Evolutionary conservation across 2,888 invertebrate species (phyloP), one percentile per base, ranked within the genome.

Genomic region (Drosophila neonasuta): DNA sequence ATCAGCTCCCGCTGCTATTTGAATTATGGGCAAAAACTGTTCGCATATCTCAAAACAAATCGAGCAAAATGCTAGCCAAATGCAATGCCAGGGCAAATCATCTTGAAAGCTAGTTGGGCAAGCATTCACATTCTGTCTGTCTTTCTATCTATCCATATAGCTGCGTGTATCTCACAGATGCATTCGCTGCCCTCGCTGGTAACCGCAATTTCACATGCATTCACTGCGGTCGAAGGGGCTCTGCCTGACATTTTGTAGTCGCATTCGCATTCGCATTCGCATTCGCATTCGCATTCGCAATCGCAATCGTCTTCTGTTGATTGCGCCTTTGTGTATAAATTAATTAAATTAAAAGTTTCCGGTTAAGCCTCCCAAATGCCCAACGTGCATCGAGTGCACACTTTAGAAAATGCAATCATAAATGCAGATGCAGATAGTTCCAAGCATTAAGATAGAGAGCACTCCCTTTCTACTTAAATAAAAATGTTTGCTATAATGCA

Each of bases 301-400:
- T 45, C 50, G 55, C 65, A 76, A 67, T 66, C 70, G 74, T 63
- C 71, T 78, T 81, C 67, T 71, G 77, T 78, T 88, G 88, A 88
- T 88, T 88, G 86, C 77, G 88, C 80, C 88, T 85, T 89, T 89
- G 87, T 89, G 88, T 84, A 86, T 89, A 87, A 90, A 90, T 90
- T 90, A 90, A 90, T 89, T 89, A 86, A 89, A 90, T 90, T 89
- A 89, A 90, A 89, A 88, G 88, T 89, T 90, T 90, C 90, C 89
- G 89, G 89, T 86, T 89, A 87, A 87, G 83, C 81, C 84, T 87
- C 80, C 54, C 77, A 79, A 86, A 77, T 68, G 80, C 64, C 69
- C 45, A 75, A 68, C 62, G 61, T 52, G 52, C 52, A 24, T 24
- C 24, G 24, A 24, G 24, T 24, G 17, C 42, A 50, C 20, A 41